Evolutionary conservation across 2,797 vertebrate genomes (phyloP).

Genomic region (Iguana delicatissima): DNA sequence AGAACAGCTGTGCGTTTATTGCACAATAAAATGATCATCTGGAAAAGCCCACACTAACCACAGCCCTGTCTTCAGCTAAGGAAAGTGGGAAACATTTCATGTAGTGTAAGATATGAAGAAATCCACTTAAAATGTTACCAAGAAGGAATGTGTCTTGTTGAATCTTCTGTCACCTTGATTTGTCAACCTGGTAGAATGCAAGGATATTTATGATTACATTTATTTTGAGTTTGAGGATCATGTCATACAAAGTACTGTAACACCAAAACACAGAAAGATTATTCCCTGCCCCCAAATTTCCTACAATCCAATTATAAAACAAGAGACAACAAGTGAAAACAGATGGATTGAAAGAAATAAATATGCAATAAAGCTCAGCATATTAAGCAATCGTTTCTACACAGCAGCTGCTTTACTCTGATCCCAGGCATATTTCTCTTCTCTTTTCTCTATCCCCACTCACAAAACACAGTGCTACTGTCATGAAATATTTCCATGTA

Average conservation of each 20-base stretch:
- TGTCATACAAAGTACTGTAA: constrained; percentile 6
- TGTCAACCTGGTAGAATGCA: background rate
- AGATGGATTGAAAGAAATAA: constrained; percentile 51
- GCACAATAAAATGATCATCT: constrained; percentile 37
- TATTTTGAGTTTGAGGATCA: constrained; percentile 28
- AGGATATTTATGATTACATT: constrained; percentile 6
- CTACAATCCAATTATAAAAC: constrained; percentile 47
- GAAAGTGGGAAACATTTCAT: constrained; percentile 11
- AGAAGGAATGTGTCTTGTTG: background rate
- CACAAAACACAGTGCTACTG: background rate
- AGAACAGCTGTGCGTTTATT: constrained; percentile 25
- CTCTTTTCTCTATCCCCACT: background rate
- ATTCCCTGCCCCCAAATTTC: constrained; percentile 45
- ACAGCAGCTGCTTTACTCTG: constrained; percentile 31
- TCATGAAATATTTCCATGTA: constrained; percentile 30
- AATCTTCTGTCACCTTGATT: constrained; percentile 21
- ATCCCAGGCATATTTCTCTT: constrained; percentile 17
- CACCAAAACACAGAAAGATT: constrained; percentile 37
- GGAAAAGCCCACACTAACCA: constrained; percentile 31
- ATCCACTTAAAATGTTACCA: background rate
- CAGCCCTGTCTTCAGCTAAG: background rate
- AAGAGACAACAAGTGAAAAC: constrained; percentile 49
- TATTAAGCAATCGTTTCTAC: constrained; percentile 41
- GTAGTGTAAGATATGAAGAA: background rate
- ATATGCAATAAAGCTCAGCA: constrained; percentile 30